These are phyloP conservation scores for Drosophila grimshawi DNA, from an alignment of 1,140 invertebrate species.

Conservation along the genomic window DNA sequence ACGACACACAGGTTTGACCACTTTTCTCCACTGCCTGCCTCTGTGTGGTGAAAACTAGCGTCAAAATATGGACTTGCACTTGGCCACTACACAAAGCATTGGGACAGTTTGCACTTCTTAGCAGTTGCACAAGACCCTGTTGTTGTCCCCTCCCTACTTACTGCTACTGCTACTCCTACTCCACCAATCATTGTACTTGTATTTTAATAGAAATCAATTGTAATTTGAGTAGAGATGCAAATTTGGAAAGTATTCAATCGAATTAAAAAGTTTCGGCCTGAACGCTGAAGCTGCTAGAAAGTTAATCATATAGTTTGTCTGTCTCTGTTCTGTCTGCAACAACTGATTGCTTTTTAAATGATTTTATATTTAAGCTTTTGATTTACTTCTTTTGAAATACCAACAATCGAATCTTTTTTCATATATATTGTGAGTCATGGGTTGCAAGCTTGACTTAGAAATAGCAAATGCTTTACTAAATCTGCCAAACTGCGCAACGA, in stretches of 20 bases:
- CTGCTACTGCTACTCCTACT: neutral
- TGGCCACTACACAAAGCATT: slow-evolving; percentile 24
- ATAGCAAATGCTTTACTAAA: too few relatives aligned
- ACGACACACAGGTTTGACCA: slow-evolving; percentile 54
- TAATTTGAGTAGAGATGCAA: too few relatives aligned
- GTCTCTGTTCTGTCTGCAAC: neutral
- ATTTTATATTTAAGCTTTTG: too few relatives aligned
- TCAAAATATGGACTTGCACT: slow-evolving; percentile 67
- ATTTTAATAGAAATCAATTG: too few relatives aligned
- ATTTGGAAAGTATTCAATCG: too few relatives aligned
- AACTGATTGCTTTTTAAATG: neutral
- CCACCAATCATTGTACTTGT: neutral
- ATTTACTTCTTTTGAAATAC: too few relatives aligned
- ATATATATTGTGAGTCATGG: too few relatives aligned
- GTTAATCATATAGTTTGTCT: too few relatives aligned
- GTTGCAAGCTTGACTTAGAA: too few relatives aligned
- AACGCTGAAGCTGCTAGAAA: too few relatives aligned
- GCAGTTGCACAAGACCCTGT: slow-evolving; percentile 1
- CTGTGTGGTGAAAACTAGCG: slow-evolving; percentile 70
- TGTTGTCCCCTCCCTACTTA: neutral
- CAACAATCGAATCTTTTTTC: neutral
- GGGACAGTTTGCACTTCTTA: slow-evolving; percentile 11
- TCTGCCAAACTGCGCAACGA: too few relatives aligned
- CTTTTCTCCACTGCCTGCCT: slow-evolving; percentile 57
- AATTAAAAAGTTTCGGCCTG: too few relatives aligned